phyloP scores from a whole-genome alignment of 2,113 vertebrate species.

The Callipepla californica region DNA sequence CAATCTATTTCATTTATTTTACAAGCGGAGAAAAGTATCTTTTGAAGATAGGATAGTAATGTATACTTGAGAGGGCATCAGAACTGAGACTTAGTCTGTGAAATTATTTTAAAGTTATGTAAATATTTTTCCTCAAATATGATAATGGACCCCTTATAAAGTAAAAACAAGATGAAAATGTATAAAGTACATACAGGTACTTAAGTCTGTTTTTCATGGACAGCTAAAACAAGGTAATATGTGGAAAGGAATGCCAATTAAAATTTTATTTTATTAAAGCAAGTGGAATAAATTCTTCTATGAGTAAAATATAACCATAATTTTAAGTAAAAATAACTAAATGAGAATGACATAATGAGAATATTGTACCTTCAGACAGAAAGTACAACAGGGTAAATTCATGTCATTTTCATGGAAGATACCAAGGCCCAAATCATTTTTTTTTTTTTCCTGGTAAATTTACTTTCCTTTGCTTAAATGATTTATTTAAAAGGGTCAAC shows the following conservation, averaged over 20 bases:
- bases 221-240: background rate
- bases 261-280: background rate
- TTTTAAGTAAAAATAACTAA: background rate
- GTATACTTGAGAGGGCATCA: background rate
- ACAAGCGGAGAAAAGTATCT: background rate
- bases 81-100: fast-evolving
- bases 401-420: background rate
- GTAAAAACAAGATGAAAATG: background rate
- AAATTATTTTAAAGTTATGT: background rate
- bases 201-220: background rate
- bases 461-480: background rate
- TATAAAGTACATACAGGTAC: background rate
- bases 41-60: background rate
- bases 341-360: background rate
- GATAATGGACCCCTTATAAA: background rate
- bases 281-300: background rate
- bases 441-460: background rate
- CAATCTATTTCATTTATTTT: background rate
- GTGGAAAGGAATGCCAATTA: background rate
- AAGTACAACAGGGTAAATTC: background rate
- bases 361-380: background rate
- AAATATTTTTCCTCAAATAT: background rate
- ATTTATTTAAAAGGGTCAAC: background rate
- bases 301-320: background rate
- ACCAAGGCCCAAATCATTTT: background rate